A percentile compares a stretch with the other conserved stretches of the same genome.
Evolutionary conservation across 2,113 vertebrate species (phyloP).

Genomic region (Erinaceus europaeus): DNA sequence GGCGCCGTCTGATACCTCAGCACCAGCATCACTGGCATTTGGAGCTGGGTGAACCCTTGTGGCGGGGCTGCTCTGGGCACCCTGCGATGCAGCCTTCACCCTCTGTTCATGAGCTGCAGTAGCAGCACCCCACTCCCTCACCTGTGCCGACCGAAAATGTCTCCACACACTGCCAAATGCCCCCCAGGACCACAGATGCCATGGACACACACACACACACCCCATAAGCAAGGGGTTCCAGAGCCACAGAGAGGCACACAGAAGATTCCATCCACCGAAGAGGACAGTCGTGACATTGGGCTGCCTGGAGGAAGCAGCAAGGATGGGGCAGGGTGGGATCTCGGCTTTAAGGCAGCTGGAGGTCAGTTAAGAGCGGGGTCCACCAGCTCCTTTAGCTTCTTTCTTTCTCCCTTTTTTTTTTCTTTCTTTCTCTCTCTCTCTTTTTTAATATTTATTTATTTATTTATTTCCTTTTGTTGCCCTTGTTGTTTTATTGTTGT

Average conservation of each 20-base stretch:
- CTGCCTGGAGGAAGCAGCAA: not conserved
- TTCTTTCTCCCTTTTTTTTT: no score
- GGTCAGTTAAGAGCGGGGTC: not conserved
- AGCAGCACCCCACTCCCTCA: not conserved
- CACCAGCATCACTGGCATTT: not conserved
- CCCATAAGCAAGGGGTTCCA: not conserved
- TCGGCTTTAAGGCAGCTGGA: not conserved
- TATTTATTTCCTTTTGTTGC: no score
- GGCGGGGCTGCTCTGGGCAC: not conserved
- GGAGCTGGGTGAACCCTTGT: not conserved
- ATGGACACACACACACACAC: not conserved
- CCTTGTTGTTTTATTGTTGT: no score
- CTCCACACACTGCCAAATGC: not conserved
- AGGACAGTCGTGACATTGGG: not conserved
- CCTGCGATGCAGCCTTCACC: not conserved
- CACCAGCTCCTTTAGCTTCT: no score
- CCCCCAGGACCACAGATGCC: not conserved
- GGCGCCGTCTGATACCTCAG: not conserved
- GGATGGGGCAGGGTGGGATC: not conserved
- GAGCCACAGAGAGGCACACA: not conserved
- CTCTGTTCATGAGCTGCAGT: constrained; percentile 1
- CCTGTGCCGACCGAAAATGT: not conserved
- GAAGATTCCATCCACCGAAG: not conserved
- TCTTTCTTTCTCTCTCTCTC: no score
- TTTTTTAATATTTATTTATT: no score